Conservation (phyloP, 2,797 vertebrate species). For the Myotis myotis region DNA sequence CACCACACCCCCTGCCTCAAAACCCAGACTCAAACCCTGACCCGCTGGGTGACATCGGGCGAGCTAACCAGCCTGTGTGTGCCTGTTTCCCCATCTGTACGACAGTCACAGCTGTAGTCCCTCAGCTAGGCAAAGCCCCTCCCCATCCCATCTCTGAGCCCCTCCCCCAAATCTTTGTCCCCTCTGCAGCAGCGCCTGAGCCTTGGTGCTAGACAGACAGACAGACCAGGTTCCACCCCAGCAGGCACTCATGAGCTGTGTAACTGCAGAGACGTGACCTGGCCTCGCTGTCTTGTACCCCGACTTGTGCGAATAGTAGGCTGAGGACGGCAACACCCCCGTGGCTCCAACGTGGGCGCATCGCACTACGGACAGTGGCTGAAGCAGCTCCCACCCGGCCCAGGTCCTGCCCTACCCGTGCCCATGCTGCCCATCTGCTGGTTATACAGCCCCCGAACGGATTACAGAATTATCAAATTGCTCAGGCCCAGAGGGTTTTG, state of each 20-base stretch:
- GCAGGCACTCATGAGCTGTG: constrained; percentile 74
- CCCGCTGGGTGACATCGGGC: accelerated
- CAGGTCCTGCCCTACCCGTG: accelerated
- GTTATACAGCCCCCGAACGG: neutral
- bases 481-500: neutral
- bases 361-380: neutral
- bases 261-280: constrained; percentile 77
- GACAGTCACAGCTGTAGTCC: neutral
- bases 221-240: constrained; percentile 77
- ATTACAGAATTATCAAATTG: neutral
- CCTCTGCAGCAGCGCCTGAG: constrained; percentile 11
- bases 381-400: neutral
- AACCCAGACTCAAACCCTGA: neutral
- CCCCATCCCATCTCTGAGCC: neutral
- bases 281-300: constrained; percentile 72
- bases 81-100: accelerated
- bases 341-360: neutral
- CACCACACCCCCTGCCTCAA: neutral
- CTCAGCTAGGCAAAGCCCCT: neutral
- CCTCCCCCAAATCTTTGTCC: neutral
- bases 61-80: neutral
- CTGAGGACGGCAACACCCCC: neutral
- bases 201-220: constrained; percentile 70
- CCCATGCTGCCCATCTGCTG: accelerated
- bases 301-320: neutral